Evolutionary conservation across 2,888 invertebrate genomes (phyloP).

Genomic region (Allacma fusca): DNA sequence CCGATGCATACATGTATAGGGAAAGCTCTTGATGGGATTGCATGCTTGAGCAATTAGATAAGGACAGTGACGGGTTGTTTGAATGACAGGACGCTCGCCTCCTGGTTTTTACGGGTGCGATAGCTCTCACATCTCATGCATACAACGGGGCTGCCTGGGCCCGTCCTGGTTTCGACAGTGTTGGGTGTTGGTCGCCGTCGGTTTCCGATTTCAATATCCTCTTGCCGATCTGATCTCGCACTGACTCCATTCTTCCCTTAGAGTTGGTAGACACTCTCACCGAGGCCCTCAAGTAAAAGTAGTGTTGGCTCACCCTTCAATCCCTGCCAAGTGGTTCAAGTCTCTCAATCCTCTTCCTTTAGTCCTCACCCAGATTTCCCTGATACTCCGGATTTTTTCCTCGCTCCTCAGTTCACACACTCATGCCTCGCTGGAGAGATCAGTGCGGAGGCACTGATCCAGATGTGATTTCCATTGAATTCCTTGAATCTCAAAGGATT

Average conservation of each 20-base stretch:
- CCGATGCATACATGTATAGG: neutral
- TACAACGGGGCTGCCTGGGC: neutral
- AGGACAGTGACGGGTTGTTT: conserved; percentile 31
- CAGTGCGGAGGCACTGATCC: conserved; percentile 28
- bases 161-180: neutral
- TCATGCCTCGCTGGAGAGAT: neutral
- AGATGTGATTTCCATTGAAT: conserved; percentile 16
- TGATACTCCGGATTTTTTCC: conserved; percentile 4
- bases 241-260: conserved; percentile 17
- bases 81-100: conserved; percentile 22
- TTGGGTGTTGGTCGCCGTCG: conserved; percentile 24
- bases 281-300: neutral
- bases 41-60: conserved; percentile 44
- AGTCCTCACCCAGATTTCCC: neutral
- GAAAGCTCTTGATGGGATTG: conserved; percentile 40
- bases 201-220: conserved; percentile 37
- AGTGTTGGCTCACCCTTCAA: neutral
- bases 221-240: conserved; percentile 20
- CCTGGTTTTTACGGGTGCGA: conserved; percentile 14
- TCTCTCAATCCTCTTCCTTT: neutral
- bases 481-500: conserved; percentile 14
- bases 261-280: neutral
- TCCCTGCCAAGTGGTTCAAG: neutral
- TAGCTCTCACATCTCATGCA: neutral
- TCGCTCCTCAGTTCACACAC: conserved; percentile 3